Base-by-base conservation (phyloP, 2,888 invertebrate species). In the Parelbella ahira region DNA sequence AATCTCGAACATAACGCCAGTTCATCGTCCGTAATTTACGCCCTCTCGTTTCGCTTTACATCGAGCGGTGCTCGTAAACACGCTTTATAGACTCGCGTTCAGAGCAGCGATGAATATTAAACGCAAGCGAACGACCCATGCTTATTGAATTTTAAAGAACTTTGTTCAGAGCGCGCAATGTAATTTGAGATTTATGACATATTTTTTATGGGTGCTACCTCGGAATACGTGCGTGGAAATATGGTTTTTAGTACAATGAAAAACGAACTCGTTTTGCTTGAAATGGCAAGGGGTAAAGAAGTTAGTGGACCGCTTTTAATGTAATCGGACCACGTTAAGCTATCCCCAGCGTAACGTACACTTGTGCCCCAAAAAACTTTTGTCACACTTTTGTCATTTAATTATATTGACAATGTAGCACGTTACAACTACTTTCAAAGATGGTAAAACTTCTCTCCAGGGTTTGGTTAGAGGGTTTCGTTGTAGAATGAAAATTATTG, bases 81-180 rank as follows among this genome's bases (percentile, higher is more conserved):
- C 65, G 64, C 66, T 78, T 72, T 75, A 78, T 78, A 69, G 75
- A 72, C 68, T 66, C 62, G 63, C 61, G 63, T 67, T 59, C 55
- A 63, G 63, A 69, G 63, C 72, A 68, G 63, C 70, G 67, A 74
- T 81, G 79, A 80, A 81, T 79, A 73, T 68, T 69, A 66, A 72
- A 79, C 61, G 56, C 60, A 25, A 47, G 49, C 48, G 54, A 60
- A 58, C 57, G 54, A 60, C 58, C 60, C 55, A 63, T 70, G 68
- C 72, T 68, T 68, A 71, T 70, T 71, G 66, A 69, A 74, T 75
- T 68, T 71, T 65, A 63, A 75, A 53, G 41, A 41, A 41, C 41
- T 41, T 41, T 41, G 41, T 41, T 41, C 33, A 24, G 33, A 34
- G 25, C 10, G 30, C 33, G 41, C 41, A 27, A 41, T 41, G 33